A percentile compares a stretch with the other conserved stretches of the same genome.
phyloP scores from a whole-genome alignment of 2,113 vertebrate genomes.

The Donacobius atricapilla region DNA sequence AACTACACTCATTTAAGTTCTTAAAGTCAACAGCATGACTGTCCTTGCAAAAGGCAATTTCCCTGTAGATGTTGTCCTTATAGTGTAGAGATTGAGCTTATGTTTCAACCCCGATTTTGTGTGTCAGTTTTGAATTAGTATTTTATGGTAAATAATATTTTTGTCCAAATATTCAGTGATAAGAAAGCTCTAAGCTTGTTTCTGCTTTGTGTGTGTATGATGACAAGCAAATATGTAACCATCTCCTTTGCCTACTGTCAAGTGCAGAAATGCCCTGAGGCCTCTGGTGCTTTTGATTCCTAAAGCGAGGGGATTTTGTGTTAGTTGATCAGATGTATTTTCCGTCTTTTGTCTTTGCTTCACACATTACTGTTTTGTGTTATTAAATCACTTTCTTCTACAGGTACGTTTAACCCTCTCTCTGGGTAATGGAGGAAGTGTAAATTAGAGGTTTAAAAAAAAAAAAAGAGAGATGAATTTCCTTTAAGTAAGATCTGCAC shows the following conservation, averaged over 20 bases:
- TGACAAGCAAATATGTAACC: background rate
- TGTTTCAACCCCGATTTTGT: background rate
- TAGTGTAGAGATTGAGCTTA: background rate
- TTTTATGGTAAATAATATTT: background rate
- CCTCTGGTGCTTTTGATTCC: background rate
- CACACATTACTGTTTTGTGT: background rate
- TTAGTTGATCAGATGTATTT: background rate
- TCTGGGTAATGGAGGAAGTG: background rate
- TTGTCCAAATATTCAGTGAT: background rate
- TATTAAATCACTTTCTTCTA: background rate
- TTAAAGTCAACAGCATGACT: background rate
- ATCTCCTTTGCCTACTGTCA: background rate
- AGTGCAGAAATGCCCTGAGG: background rate
- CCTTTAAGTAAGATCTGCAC: background rate
- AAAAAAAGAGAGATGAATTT: background rate
- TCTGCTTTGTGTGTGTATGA: background rate
- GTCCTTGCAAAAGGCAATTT: background rate
- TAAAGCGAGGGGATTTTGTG: background rate
- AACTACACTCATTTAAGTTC: background rate
- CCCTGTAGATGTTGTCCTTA: background rate
- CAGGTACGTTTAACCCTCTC: background rate
- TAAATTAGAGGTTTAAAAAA: background rate
- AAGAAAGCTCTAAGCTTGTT: background rate
- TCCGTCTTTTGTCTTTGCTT: background rate
- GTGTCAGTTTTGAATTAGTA: background rate